Percentiles rank a stretch among this genome's conserved stretches.
These are phyloP conservation scores for Nylanderia fulva DNA, from an alignment of 1,140 invertebrate species.

Conservation along the genomic window DNA sequence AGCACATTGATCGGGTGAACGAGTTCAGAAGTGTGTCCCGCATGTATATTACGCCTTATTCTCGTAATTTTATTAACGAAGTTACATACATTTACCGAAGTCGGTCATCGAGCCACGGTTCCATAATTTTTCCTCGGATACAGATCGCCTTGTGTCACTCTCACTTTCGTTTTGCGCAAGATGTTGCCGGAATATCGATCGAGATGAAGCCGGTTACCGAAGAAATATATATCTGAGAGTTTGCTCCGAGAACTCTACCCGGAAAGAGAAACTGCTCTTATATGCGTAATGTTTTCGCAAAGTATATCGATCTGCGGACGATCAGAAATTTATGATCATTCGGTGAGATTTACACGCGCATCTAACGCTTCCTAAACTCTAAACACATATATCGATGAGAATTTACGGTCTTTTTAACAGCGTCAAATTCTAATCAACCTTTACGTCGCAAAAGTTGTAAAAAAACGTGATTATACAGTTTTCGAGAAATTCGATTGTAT, in stretches of 20 bases:
- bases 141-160: constrained; percentile 37
- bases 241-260: background rate
- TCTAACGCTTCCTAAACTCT: background rate
- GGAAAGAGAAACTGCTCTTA: background rate
- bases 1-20: background rate
- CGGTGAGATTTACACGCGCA: no score
- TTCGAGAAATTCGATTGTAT: no score
- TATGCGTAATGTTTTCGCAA: constrained; percentile 14
- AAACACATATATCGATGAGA: background rate
- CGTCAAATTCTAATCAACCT: background rate
- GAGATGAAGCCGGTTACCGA: constrained; percentile 32
- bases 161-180: constrained; percentile 57
- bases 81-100: background rate
- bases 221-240: constrained; percentile 1
- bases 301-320: background rate
- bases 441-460: no score
- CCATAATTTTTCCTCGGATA: constrained; percentile 1
- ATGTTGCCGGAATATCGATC: constrained; percentile 34
- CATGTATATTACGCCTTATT: background rate
- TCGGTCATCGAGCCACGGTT: background rate
- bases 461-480: no score
- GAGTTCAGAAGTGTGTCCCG: background rate
- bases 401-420: background rate
- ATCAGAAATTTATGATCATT: background rate
- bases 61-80: constrained; percentile 48